Base-by-base conservation (phyloP, 2,888 invertebrate species). In the Copidosoma aretas region DNA sequence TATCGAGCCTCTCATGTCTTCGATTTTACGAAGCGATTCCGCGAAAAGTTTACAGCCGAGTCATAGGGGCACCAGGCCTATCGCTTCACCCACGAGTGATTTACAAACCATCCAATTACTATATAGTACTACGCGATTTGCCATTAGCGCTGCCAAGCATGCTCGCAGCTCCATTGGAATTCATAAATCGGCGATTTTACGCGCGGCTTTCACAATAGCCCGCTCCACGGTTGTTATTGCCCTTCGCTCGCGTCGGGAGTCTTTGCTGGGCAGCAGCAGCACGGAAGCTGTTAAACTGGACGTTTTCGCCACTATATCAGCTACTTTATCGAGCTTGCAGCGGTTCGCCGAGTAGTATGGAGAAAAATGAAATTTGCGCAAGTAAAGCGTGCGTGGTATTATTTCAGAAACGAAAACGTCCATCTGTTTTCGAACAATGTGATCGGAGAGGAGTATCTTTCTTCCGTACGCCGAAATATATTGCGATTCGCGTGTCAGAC, bases 31-130 rank as follows among this genome's bases (percentile, higher is more conserved):
- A 32, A 17, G 59, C 66, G 60, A 63, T 60, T 63, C 59, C 63
- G 56, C 43, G 58, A 14, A 8, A 5, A 8, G n/a, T 41, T 52
- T 39, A 52, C 49, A 60, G 32, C 51, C 63, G 53, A 59, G 59
- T 21, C 39, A 4, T 39, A n/a, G 15, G 2, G 17, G 43, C n/a
- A 49, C 41, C 21, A 17, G 12, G 19, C 21, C 59, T 54, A 21
- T 21, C 21, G 32, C 8, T 3, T 32, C 8, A 32, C 32, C 8
- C 32, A 8, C 19, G 53, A 39, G 17, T 60, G 63, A 67, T 67
- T 67, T 60, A 63, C 62, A 59, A 65, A 70, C 60, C 59, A 62
- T 65, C 62, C 70, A 70, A 66, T 66, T 66, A 62, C 60, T 63
- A 49, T 61, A 57, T 65, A 58, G 65, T 39, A 58, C 70, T 32